phyloP scores from a whole-genome alignment of 2,113 vertebrate genomes.

The Balaeniceps rex region DNA sequence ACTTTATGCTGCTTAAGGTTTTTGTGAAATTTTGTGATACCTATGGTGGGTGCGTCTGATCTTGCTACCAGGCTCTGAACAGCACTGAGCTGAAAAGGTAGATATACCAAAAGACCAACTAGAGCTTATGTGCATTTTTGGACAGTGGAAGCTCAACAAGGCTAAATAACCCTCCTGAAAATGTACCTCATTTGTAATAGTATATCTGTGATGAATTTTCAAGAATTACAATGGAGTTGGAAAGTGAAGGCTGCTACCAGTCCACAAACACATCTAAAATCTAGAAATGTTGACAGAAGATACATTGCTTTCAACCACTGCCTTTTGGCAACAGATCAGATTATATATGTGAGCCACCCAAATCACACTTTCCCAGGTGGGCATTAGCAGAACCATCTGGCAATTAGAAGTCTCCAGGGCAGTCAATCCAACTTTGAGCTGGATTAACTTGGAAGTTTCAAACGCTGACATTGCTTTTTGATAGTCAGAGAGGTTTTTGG shows the following conservation, averaged over 20 bases:
- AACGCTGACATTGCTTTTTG: slow-evolving; percentile 24
- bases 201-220: background rate
- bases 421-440: slow-evolving; percentile 63
- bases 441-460: slow-evolving; percentile 70
- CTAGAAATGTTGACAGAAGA: background rate
- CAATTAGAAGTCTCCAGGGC: slow-evolving; percentile 64
- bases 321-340: slow-evolving; percentile 18
- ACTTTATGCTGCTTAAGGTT: background rate
- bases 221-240: background rate
- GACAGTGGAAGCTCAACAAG: background rate
- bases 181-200: background rate
- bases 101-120: background rate
- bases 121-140: background rate
- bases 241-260: background rate
- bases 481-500: slow-evolving; percentile 51
- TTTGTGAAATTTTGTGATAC: background rate
- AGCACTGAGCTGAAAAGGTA: background rate
- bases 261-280: background rate
- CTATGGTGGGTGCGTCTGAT: background rate
- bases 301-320: background rate
- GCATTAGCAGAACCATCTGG: slow-evolving; percentile 65
- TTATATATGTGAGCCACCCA: slow-evolving; percentile 12
- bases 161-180: background rate
- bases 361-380: background rate
- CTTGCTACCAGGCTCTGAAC: background rate